Conservation (phyloP, 2,797 vertebrate species). For the Mionectes olivaceus region DNA sequence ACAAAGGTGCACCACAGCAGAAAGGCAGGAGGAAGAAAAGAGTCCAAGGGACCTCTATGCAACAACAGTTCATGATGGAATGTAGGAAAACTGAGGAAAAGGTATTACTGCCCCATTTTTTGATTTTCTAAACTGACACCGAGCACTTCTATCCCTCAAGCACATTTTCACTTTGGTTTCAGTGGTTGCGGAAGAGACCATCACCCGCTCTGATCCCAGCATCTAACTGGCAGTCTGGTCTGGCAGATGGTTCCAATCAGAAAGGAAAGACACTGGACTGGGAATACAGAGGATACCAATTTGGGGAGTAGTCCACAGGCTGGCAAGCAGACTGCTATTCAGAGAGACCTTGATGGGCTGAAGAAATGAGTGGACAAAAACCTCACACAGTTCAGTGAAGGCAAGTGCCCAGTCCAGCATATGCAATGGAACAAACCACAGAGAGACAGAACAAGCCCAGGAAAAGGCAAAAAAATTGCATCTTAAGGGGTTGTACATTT, state of each 20-base stretch:
- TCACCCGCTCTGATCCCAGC: not conserved
- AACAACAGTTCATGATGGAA: not conserved
- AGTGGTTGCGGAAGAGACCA: not conserved
- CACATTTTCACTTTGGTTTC: not conserved
- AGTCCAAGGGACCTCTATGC: not conserved
- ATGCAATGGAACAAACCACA: not conserved
- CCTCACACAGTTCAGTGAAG: not conserved
- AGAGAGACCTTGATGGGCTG: not conserved
- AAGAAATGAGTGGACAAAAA: not conserved
- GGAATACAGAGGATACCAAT: not conserved
- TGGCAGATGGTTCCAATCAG: not conserved
- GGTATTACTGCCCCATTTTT: not conserved
- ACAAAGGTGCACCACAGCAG: not conserved
- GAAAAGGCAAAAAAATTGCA: not conserved
- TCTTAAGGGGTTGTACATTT: not conserved
- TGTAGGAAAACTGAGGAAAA: not conserved
- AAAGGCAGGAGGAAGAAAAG: not conserved
- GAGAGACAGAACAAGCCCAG: not conserved
- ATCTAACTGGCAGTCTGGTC: not conserved
- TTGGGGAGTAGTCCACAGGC: not conserved
- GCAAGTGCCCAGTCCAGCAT: not conserved
- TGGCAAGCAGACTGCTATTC: slow-evolving; percentile 5
- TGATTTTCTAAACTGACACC: not conserved
- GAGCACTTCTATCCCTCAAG: not conserved
- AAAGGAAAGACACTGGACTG: not conserved